Evolutionary conservation across 2,888 invertebrate species (phyloP).

Genomic region (Athetis lepigone): DNA sequence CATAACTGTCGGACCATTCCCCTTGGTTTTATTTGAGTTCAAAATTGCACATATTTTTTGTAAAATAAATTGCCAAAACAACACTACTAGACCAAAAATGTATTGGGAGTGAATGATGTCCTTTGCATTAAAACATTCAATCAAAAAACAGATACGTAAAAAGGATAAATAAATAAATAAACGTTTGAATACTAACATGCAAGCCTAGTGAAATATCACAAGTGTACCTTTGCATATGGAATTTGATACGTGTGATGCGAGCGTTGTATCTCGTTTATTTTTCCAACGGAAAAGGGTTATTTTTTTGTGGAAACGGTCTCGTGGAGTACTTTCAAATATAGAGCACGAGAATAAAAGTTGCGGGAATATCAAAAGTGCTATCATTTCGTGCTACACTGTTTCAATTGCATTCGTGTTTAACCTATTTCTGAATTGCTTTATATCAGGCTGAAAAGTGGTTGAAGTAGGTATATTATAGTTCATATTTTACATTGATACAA

Average conservation of each 20-base stretch:
- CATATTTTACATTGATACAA: not conserved
- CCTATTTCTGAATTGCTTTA: slow-evolving; percentile 11
- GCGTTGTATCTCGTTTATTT: slow-evolving; percentile 36
- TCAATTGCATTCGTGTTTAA: slow-evolving; percentile 22
- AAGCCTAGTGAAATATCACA: slow-evolving; percentile 41
- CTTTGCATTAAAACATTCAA: too few species aligned
- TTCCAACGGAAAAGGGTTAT: slow-evolving; percentile 25
- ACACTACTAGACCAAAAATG: too few species aligned
- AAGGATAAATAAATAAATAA: too few species aligned
- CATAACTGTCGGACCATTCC: too few species aligned
- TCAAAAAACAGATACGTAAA: slow-evolving; percentile 10
- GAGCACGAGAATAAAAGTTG: slow-evolving; percentile 34
- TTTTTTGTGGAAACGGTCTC: slow-evolving; percentile 18
- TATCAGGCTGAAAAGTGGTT: not conserved
- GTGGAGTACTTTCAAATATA: slow-evolving; percentile 29
- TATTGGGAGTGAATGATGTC: too few species aligned
- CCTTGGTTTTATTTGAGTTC: too few species aligned
- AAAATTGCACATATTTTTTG: too few species aligned
- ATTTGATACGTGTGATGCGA: slow-evolving; percentile 46
- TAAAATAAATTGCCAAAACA: too few species aligned
- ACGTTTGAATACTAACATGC: slow-evolving; percentile 9
- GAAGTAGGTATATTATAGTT: not conserved
- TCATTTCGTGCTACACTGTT: slow-evolving; percentile 20
- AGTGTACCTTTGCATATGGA: slow-evolving; percentile 40
- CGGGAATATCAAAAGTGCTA: slow-evolving; percentile 36